Conservation (phyloP, 2,888 invertebrate species). For the Philereme transversata region DNA sequence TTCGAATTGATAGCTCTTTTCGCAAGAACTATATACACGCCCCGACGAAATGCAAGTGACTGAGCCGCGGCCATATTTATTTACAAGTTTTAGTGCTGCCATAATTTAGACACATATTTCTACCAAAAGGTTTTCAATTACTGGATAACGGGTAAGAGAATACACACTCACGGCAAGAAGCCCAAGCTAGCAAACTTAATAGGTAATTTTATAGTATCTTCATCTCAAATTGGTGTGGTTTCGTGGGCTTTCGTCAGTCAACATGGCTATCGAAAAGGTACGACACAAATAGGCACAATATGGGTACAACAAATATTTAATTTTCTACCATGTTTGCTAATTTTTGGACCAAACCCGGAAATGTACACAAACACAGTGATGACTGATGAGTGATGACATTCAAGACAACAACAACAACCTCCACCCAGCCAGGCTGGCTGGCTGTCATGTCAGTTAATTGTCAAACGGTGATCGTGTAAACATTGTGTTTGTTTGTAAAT, state of each 20-base stretch:
- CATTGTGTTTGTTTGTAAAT: slow-evolving; percentile 22
- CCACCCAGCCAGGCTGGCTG: no score
- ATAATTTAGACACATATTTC: background rate
- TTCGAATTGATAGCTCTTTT: slow-evolving; percentile 1
- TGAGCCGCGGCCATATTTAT: slow-evolving; percentile 73
- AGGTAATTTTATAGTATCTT: no score
- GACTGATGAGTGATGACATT: background rate
- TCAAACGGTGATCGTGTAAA: slow-evolving; percentile 24
- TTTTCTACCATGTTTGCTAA: no score
- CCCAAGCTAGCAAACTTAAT: no score
- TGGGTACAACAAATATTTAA: no score
- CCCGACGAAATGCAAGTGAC: slow-evolving; percentile 30
- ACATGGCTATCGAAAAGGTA: no score
- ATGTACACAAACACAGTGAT: background rate
- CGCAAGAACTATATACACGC: slow-evolving; percentile 24
- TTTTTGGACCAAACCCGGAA: background rate
- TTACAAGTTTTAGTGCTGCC: slow-evolving; percentile 51
- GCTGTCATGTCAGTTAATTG: slow-evolving; percentile 4
- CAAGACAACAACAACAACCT: background rate
- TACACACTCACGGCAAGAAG: background rate
- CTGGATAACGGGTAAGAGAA: no score
- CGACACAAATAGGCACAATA: no score
- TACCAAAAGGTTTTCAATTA: background rate
- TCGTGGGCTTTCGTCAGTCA: no score
- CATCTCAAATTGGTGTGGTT: no score